phyloP scores from a whole-genome alignment of 2,113 vertebrate species.

The Microcebus ravelobensis region DNA sequence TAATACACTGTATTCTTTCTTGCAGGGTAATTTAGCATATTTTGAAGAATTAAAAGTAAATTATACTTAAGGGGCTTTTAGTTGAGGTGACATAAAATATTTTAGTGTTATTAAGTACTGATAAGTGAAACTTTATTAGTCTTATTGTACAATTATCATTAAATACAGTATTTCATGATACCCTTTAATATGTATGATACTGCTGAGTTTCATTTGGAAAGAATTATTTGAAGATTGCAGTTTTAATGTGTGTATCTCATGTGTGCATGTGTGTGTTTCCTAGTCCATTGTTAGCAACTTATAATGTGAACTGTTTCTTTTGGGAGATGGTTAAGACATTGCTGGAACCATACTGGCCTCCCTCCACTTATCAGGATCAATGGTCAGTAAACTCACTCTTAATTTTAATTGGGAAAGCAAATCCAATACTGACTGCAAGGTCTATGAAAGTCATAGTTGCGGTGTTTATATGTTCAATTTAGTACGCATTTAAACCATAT shows the following conservation, averaged over 20 bases:
- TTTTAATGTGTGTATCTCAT: background rate
- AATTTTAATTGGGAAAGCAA: slow-evolving; percentile 16
- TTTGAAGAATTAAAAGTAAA: slow-evolving; percentile 26
- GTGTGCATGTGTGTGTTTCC: background rate
- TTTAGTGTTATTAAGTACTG: slow-evolving; percentile 2
- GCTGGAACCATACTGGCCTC: background rate
- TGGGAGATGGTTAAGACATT: background rate
- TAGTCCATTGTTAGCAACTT: background rate
- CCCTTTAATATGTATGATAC: background rate
- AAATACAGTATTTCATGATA: background rate
- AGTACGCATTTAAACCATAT: background rate
- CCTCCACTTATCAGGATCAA: accelerated
- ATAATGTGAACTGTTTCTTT: background rate
- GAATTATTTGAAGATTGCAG: background rate
- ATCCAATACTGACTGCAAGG: background rate
- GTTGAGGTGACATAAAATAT: background rate
- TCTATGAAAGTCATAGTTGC: background rate
- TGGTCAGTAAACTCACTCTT: background rate
- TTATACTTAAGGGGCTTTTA: background rate
- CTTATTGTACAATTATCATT: background rate
- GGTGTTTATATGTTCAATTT: background rate
- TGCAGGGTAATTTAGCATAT: background rate
- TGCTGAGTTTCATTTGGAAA: background rate
- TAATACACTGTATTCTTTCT: background rate
- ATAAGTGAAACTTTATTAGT: background rate